Conservation (phyloP, 2,888 invertebrate genomes). For the Seladonia tumulorum region DNA sequence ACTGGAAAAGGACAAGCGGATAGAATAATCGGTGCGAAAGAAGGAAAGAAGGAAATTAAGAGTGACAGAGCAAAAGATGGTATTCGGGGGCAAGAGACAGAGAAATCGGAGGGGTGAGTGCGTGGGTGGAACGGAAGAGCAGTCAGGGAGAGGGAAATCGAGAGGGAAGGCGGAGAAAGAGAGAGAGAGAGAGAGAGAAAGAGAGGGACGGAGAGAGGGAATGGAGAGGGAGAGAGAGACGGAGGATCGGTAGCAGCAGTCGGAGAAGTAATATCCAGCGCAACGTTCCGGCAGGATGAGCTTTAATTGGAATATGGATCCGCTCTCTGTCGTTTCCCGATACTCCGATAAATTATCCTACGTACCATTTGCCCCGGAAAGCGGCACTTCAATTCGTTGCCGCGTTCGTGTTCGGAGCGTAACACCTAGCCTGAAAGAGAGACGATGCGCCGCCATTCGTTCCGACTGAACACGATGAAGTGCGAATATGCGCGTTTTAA, state of each 20-base stretch:
- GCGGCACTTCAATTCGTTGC: slow-evolving; percentile 71
- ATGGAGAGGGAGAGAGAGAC: background rate
- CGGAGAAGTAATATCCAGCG: slow-evolving; percentile 76
- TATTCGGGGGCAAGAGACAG: slow-evolving; percentile 39
- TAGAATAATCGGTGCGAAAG: slow-evolving; percentile 32
- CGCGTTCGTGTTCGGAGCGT: slow-evolving; percentile 64
- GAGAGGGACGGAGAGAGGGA: slow-evolving; percentile 21
- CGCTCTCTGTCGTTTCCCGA: slow-evolving; percentile 82
- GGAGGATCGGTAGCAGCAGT: slow-evolving; percentile 64
- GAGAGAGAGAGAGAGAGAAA: background rate
- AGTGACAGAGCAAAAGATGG: slow-evolving; percentile 53
- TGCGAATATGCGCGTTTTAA: slow-evolving; percentile 59
- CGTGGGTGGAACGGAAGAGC: slow-evolving; percentile 49
- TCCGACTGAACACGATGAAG: slow-evolving; percentile 57
- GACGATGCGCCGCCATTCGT: slow-evolving; percentile 60
- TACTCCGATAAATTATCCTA: slow-evolving; percentile 83
- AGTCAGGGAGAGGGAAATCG: slow-evolving; percentile 33
- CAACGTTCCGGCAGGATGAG: slow-evolving; percentile 82
- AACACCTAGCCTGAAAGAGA: slow-evolving; percentile 69
- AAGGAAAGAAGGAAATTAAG: slow-evolving; percentile 64
- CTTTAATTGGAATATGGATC: slow-evolving; percentile 84
- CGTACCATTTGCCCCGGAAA: slow-evolving; percentile 82
- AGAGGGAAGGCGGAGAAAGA: slow-evolving; percentile 25
- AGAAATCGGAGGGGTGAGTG: slow-evolving; percentile 54
- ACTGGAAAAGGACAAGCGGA: slow-evolving; percentile 43